These are phyloP conservation scores for Elysia crispata DNA, from an alignment of 2,888 invertebrate species.

Conservation along the genomic window DNA sequence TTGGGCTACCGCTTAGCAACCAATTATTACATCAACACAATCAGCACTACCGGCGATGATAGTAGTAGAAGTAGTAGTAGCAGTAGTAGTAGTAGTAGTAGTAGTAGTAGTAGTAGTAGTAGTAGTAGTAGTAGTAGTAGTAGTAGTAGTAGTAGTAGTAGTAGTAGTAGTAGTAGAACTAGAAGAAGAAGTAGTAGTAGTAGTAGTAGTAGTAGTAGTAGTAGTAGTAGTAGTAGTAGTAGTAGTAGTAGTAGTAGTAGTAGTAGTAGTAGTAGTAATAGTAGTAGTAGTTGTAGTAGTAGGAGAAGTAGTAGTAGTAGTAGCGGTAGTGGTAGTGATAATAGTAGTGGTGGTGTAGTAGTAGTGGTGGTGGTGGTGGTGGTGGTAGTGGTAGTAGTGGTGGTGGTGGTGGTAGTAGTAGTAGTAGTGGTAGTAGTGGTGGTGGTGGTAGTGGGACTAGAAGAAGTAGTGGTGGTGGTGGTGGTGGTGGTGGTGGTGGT, in stretches of 20 bases:
- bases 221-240: conserved; percentile 16
- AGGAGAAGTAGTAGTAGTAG: conserved; percentile 10
- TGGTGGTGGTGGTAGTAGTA: not conserved
- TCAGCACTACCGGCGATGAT: not conserved
- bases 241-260: conserved; percentile 19
- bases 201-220: conserved; percentile 19
- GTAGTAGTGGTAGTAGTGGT: not conserved
- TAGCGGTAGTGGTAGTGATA: not conserved
- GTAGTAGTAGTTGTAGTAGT: conserved; percentile 16
- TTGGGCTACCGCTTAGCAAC: too few species aligned
- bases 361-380: not conserved
- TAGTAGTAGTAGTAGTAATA: conserved; percentile 13
- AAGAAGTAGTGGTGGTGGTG: not conserved
- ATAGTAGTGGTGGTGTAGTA: not conserved
- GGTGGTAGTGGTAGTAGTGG: not conserved
- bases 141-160: conserved; percentile 19
- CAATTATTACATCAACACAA: not conserved
- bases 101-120: conserved; percentile 16
- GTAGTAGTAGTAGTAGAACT: conserved; percentile 7
- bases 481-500: not conserved
- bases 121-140: conserved; percentile 19
- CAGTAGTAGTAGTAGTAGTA: conserved; percentile 16
- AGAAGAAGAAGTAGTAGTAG: conserved; percentile 7
- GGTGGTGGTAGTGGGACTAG: not conserved
- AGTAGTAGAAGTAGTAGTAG: conserved; percentile 16